Evolutionary conservation across 64 coral and sea anemone genomes (phyloP).

Genomic region (Stylophora pistillata): DNA sequence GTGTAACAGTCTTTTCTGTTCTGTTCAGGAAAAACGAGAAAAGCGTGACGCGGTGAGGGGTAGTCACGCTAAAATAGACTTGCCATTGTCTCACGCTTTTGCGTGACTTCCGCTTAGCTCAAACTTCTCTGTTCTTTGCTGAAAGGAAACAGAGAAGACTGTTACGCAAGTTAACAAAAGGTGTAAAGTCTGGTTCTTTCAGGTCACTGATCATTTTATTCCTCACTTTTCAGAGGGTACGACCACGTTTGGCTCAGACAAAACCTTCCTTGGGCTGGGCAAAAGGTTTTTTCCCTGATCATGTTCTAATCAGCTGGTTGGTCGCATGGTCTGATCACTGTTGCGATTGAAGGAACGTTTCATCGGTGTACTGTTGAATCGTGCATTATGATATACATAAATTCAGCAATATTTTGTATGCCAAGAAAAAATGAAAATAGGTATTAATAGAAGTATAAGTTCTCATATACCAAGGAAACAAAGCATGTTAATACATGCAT

Average conservation of each 20-base stretch:
- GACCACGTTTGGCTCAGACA: constrained; percentile 57
- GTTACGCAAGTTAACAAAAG: not conserved
- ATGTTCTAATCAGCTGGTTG: constrained; percentile 11
- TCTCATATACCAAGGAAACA: not conserved
- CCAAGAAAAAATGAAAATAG: not conserved
- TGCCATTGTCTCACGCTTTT: too few species aligned
- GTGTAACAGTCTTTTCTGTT: too few species aligned
- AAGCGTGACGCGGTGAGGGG: too few species aligned
- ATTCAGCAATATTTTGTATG: not conserved
- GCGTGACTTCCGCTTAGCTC: too few species aligned
- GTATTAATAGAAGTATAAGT: not conserved
- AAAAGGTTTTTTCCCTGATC: constrained; percentile 48
- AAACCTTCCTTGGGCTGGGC: constrained; percentile 76
- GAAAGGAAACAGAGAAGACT: too few species aligned
- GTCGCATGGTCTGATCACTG: not conserved
- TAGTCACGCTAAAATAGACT: too few species aligned
- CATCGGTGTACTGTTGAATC: not conserved
- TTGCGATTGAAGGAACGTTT: not conserved
- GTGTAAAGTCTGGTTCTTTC: not conserved
- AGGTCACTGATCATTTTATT: not conserved
- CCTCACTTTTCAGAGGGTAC: constrained; percentile 60
- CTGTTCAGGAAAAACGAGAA: too few species aligned
- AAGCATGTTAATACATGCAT: not conserved
- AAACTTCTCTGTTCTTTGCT: too few species aligned
- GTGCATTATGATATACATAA: not conserved